Conservation (phyloP, 2,113 vertebrate species). For the Orycteropus afer region DNA sequence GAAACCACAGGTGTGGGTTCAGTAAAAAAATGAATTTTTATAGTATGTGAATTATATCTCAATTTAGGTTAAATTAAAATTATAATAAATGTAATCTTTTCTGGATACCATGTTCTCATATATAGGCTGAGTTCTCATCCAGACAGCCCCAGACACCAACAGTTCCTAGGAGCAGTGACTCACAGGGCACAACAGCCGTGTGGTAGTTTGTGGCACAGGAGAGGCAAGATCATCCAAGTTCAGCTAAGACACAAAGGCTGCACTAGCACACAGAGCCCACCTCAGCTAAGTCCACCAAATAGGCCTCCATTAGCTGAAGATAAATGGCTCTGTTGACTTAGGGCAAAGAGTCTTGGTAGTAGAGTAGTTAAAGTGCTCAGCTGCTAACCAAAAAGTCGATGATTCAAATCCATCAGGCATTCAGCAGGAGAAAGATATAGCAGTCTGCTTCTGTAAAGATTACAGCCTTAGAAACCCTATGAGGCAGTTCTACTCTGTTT, state of each 20-base stretch:
- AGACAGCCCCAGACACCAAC: background rate
- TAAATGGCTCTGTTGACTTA: background rate
- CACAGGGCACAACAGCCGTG: background rate
- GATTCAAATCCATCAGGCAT: background rate
- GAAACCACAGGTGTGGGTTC: no score
- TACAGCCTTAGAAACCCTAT: background rate
- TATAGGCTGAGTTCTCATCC: background rate
- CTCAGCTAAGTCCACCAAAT: background rate
- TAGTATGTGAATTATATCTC: background rate
- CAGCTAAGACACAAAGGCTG: background rate
- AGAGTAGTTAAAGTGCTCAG: no score
- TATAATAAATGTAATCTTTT: background rate
- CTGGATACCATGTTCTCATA: background rate
- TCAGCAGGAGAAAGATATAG: background rate
- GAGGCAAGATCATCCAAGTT: background rate
- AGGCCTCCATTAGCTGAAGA: background rate
- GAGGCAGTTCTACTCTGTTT: background rate
- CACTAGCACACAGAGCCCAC: background rate
- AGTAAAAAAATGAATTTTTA: no score
- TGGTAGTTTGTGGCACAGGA: background rate
- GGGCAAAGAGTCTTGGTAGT: background rate
- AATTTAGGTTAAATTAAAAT: slow-evolving; percentile 6
- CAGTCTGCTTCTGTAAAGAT: background rate
- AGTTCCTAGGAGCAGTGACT: background rate
- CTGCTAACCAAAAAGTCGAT: background rate